Evolutionary conservation across 2,888 invertebrate genomes (phyloP).

Genomic region (Drosophila demipolita): DNA sequence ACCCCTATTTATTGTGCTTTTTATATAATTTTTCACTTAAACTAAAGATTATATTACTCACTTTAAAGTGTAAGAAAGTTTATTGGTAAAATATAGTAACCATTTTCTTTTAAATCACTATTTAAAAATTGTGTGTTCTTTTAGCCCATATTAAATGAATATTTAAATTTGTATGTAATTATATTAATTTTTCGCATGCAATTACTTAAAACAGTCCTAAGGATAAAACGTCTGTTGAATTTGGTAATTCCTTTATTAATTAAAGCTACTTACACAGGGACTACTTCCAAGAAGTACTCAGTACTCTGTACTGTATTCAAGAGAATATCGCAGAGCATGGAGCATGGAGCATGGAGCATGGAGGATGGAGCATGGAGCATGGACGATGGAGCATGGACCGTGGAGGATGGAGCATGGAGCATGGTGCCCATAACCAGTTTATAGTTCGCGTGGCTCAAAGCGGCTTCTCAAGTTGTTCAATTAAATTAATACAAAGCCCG

Average conservation of each 20-base stretch:
- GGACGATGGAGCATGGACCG: too few relatives aligned
- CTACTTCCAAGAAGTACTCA: not conserved
- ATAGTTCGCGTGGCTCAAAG: slow-evolving; percentile 4
- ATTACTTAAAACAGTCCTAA: not conserved
- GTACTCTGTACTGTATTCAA: not conserved
- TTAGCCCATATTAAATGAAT: not conserved
- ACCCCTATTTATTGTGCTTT: too few relatives aligned
- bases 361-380: not conserved
- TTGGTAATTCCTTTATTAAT: not conserved
- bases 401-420: not conserved
- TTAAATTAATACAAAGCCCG: slow-evolving; percentile 77
- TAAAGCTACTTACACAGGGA: not conserved
- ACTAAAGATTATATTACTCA: too few relatives aligned
- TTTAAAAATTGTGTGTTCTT: not conserved
- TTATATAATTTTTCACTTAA: too few relatives aligned
- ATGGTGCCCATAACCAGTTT: not conserved
- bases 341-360: not conserved
- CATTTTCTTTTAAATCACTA: not conserved
- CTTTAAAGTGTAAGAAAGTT: too few relatives aligned
- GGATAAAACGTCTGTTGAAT: not conserved
- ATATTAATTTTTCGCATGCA: not conserved
- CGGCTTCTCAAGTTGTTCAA: slow-evolving; percentile 60
- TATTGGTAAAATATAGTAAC: too few relatives aligned
- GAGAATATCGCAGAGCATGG: slow-evolving; percentile 1
- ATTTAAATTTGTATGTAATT: not conserved